Evolutionary conservation across 37 sponge, comb jelly and placozoan species (phyloP), one percentile per base, ranked within the genome.

Genomic region (Cliona cf. orientalis): DNA sequence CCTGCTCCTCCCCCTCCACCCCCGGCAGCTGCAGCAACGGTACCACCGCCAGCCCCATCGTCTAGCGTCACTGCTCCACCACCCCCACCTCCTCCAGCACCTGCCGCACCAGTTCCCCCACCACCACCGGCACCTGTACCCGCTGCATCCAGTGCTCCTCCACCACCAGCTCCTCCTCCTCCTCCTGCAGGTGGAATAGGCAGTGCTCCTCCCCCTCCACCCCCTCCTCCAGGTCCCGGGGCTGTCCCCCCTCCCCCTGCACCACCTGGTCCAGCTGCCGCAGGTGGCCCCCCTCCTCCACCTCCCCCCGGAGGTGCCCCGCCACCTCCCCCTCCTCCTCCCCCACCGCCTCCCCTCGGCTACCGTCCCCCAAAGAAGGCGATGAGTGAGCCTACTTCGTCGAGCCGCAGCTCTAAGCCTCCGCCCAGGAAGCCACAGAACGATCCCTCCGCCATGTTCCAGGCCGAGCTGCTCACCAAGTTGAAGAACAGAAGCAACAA

Each of bases 251-350:
- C 85, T n/a, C 65, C 83, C 4, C 76, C 83, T 45, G 58, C 79
- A 70, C 21, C 34, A 11, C 72, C 62, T 63, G 77, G 42, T 3
- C 58, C 49, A 26, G 78, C 78, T 1, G 80, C 90, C 29, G 66
- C 72, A 77, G 76, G 66, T 33, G 67, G 69, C 28, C 60, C 78
- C 40, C 56, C 69, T n/a, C 74, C 70, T n/a, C 69, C 68, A n/a
- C 75, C 81, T 38, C 73, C 72, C 77, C 70, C 58, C 23, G 67
- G 69, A 34, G 69, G 72, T 31, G 42, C 69, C 19, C 74, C 70
- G n/a, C 69, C 68, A n/a, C 75, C 81, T 38, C 76, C 86, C 58
- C 76, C 86, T 67, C 84, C 84, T 22, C 89, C 79, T 55, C 80
- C 79, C 0, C 85, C 90, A 17, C 71, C 82, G 2, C 89, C 89